Base-by-base conservation (phyloP, 1,140 invertebrate species). In the Drosophila equinoxialis region DNA sequence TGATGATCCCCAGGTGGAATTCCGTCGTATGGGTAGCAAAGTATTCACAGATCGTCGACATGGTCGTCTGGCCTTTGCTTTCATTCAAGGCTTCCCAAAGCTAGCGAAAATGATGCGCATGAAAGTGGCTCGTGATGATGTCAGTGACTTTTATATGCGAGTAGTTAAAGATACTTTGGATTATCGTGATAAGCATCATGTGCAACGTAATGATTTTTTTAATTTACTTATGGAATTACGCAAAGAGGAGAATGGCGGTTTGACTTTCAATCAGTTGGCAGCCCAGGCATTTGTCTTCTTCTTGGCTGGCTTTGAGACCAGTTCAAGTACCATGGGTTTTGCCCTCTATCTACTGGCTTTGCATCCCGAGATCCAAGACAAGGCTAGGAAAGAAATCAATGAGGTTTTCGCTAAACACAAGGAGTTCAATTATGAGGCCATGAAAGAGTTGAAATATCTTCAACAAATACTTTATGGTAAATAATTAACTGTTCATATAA, bases 251-350 rank as follows among this genome's bases (percentile, higher is more conserved):
- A 17, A 90, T 84, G 58, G 68, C 3, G 76, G 65, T 2, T 14
- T 89, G 63, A 79, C 77, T 35, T 71, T 90, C 26, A 67, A 85
- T 57, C 74, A 91, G 68, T 74, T 91, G 11, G 92, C 93, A 0
- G 93, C 93, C 0, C 95, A 95, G 60, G 92, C 93, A 0, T 92
- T 95, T 79, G 79, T 94, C 1, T 95, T 95, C 82, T 94, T 95
- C 69, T 77, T 95, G 2, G 95, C 94, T 8, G 95, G 95, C 4
- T 94, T 93, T 71, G 93, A 94, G 69, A 93, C 93, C 0, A 93
- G 92, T 6, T 92, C 93, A 0, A 92, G 91, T 6, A 92, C 92
- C 1, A 91, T 93, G 45, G 89, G 92, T 6, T 93, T 92, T 75
- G 85, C 92, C 0, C 58, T 94, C 2, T 94, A 94, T 74, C 89